These are phyloP conservation scores for Hydropsyche betteni DNA, from an alignment of 2,888 invertebrate species.

Conservation along the genomic window DNA sequence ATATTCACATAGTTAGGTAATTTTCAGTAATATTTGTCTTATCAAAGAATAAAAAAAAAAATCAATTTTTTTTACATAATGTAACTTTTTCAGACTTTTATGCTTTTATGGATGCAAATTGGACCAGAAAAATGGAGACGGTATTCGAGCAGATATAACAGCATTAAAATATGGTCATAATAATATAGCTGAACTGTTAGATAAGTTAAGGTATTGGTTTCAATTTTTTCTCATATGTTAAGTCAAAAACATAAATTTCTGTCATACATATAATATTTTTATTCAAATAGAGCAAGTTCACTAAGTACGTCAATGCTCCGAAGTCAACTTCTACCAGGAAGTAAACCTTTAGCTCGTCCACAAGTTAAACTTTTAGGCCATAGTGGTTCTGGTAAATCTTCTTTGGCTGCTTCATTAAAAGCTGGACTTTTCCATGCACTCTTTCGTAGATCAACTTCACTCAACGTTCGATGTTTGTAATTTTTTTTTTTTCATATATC, in stretches of 20 bases:
- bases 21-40: slow-evolving; percentile 2
- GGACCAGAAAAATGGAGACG: slow-evolving; percentile 73
- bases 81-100: slow-evolving; percentile 63
- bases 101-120: slow-evolving; percentile 77
- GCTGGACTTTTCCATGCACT: slow-evolving; percentile 74
- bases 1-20: slow-evolving; percentile 73
- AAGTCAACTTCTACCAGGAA: slow-evolving; percentile 70
- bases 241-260: slow-evolving; percentile 19
- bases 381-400: slow-evolving; percentile 77
- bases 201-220: slow-evolving; percentile 63
- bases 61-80: slow-evolving; percentile 11
- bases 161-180: slow-evolving; percentile 79
- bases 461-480: slow-evolving; percentile 60
- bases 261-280: slow-evolving; percentile 48
- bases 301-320: slow-evolving; percentile 57
- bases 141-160: slow-evolving; percentile 78
- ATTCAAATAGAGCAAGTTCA: slow-evolving; percentile 59
- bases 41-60: no score
- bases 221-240: no score
- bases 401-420: slow-evolving; percentile 72
- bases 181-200: slow-evolving; percentile 73
- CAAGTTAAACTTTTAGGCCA: slow-evolving; percentile 77
- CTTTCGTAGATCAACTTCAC: slow-evolving; percentile 67
- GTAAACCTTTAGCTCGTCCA: slow-evolving; percentile 67
- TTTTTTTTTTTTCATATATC: background rate